Base-by-base conservation (phyloP, 2,113 vertebrate genomes). In the Arizona elegans region DNA sequence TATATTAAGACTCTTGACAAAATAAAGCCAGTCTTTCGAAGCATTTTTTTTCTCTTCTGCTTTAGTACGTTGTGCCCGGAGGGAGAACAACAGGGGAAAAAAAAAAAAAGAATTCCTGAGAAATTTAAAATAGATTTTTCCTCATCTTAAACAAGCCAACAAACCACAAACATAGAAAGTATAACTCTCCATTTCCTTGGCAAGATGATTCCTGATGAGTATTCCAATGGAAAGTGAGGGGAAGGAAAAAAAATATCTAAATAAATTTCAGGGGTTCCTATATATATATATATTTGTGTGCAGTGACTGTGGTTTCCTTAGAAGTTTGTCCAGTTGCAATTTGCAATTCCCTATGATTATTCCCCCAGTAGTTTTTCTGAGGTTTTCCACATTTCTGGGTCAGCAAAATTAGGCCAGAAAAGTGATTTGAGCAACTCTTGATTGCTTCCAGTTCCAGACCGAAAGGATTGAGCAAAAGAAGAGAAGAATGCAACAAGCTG, bases 361-460 rank as follows among this genome's bases (percentile, higher is more conserved):
- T 17, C 1, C 5, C 87, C 47, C 47, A n/a, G 47, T 85, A 62
- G 56, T 90, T 90, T 90, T 89, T 75, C 58, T 65, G 55, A 87
- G 54, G 55, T 29, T 17, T 93, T 90, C 75, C 65, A 59, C 62
- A 58, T 3, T 75, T 53, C 50, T 58, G 43, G 87, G 55, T 92
- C 91, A 93, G 93, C 91, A 93, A 24, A 91, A 62, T 10, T 1
- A 43, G 53, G 55, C 87, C 65, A 93, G 70, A 54, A 91, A 86
- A 89, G 26, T 12, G 10, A 53, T 43, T 17, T 13, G 47, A 75
- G 11, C 1, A 38, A 47, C 87, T 47, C 90, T 17, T 17, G 53
- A 12, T 43, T 21, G 12, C 62, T 91, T 88, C 13, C 86, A 53
- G n/a, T 91, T 88, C 13, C 86, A 53, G n/a, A 33, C 87, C 1